Conservation (phyloP, 2,113 vertebrate genomes). For the Percopsis transmontana region DNA sequence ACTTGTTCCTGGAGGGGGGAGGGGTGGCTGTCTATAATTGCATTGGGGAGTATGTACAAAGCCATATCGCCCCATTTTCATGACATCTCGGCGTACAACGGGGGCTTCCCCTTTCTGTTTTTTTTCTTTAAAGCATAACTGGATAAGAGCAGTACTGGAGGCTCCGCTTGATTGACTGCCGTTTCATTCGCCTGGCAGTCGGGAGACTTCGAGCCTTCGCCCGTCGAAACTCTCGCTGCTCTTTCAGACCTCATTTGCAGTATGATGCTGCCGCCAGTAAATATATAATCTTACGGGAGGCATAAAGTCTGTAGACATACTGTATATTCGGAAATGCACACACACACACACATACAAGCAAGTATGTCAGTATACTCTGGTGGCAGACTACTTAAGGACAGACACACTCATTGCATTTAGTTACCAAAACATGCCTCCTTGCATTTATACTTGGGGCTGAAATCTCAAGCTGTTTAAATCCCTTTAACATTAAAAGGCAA, state of each 20-base stretch:
- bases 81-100: slow-evolving; percentile 42
- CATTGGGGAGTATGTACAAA: not conserved
- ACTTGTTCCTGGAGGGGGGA: slow-evolving; percentile 3
- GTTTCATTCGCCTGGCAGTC: slow-evolving; percentile 38
- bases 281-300: slow-evolving; percentile 25
- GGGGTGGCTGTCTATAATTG: slow-evolving; percentile 17
- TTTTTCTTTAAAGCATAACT: slow-evolving; percentile 34
- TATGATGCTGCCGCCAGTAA: slow-evolving; percentile 18
- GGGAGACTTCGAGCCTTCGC: too few relatives aligned
- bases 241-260: slow-evolving; percentile 7
- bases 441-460: slow-evolving; percentile 57
- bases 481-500: slow-evolving; percentile 62
- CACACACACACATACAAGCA: not conserved
- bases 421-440: slow-evolving; percentile 34
- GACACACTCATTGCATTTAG: slow-evolving; percentile 32
- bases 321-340: not conserved
- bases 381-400: slow-evolving; percentile 35
- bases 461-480: slow-evolving; percentile 50
- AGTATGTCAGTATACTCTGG: slow-evolving; percentile 39
- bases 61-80: slow-evolving; percentile 30
- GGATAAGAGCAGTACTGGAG: slow-evolving; percentile 39
- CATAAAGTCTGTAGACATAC: not conserved
- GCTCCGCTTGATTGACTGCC: slow-evolving; percentile 28
- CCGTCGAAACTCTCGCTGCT: too few relatives aligned
- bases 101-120: slow-evolving; percentile 31